These are phyloP conservation scores for Heliothis subflexa DNA, from an alignment of 1,140 invertebrate genomes.

Conservation along the genomic window DNA sequence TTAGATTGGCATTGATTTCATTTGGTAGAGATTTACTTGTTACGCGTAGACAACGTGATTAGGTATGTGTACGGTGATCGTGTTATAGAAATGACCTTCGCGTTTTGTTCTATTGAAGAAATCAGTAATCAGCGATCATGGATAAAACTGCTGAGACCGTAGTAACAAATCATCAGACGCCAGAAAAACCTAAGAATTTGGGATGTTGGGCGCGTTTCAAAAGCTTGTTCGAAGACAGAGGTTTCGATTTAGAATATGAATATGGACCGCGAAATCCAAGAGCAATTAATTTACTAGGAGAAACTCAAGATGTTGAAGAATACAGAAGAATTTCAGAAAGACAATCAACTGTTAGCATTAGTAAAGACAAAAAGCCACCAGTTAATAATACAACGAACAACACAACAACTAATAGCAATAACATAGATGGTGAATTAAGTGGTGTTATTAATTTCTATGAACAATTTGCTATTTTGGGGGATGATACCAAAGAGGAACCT, in stretches of 20 bases:
- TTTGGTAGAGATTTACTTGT: slow-evolving; percentile 19
- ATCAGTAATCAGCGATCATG: slow-evolving; percentile 50
- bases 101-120: background rate
- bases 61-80: slow-evolving; percentile 24
- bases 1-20: slow-evolving; percentile 40
- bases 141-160: slow-evolving; percentile 47
- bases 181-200: slow-evolving; percentile 52
- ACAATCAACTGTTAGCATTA: slow-evolving; percentile 55
- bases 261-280: slow-evolving; percentile 58
- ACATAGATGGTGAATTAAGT: slow-evolving; percentile 62
- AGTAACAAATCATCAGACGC: slow-evolving; percentile 46
- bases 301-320: slow-evolving; percentile 60
- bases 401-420: slow-evolving; percentile 23
- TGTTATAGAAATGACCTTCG: background rate
- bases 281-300: slow-evolving; percentile 53
- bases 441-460: slow-evolving; percentile 78
- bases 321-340: slow-evolving; percentile 67
- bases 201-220: slow-evolving; percentile 79
- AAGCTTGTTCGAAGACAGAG: slow-evolving; percentile 78
- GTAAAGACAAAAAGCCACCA: slow-evolving; percentile 10
- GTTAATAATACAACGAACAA: background rate
- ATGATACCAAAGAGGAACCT: slow-evolving; percentile 66
- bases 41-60: background rate
- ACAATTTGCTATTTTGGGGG: slow-evolving; percentile 72
- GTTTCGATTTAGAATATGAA: slow-evolving; percentile 80